Percentiles rank a stretch among this genome's conserved stretches.
These are phyloP conservation scores for Perithous albicinctus DNA, from an alignment of 2,888 invertebrate species.

Conservation along the genomic window DNA sequence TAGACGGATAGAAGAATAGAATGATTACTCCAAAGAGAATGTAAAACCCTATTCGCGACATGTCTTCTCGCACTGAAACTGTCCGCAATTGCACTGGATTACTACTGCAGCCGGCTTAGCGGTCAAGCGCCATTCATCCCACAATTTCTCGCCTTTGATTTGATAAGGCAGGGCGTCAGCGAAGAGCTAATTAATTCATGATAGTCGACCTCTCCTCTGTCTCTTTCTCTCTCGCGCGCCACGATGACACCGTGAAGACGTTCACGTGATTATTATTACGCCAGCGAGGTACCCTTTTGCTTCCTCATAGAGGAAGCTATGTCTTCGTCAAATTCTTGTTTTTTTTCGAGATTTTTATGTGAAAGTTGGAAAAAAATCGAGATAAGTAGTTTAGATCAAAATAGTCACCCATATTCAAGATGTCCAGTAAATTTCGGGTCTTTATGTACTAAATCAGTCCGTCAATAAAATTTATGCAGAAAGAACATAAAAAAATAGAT, in stretches of 20 bases:
- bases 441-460: too few species aligned
- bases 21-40: slow-evolving; percentile 66
- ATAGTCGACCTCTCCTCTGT: slow-evolving; percentile 42
- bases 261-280: slow-evolving; percentile 48
- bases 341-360: too few species aligned
- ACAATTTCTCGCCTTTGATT: slow-evolving; percentile 73
- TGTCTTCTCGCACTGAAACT: slow-evolving; percentile 66
- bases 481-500: too few species aligned
- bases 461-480: too few species aligned
- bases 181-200: slow-evolving; percentile 73
- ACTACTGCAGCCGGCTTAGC: slow-evolving; percentile 77
- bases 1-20: slow-evolving; percentile 64
- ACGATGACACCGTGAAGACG: slow-evolving; percentile 28
- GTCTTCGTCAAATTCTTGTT: background rate
- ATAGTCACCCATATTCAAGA: too few species aligned
- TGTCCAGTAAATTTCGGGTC: too few species aligned
- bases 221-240: slow-evolving; percentile 11
- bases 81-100: slow-evolving; percentile 75
- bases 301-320: background rate
- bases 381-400: too few species aligned
- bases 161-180: slow-evolving; percentile 71
- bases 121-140: slow-evolving; percentile 74
- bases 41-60: slow-evolving; percentile 70
- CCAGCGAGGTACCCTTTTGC: slow-evolving; percentile 18
- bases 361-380: too few species aligned